A percentile compares a stretch with the other conserved stretches of the same genome.
phyloP scores from a whole-genome alignment of 2,888 invertebrate genomes.

The Meiosimyza platycephala region DNA sequence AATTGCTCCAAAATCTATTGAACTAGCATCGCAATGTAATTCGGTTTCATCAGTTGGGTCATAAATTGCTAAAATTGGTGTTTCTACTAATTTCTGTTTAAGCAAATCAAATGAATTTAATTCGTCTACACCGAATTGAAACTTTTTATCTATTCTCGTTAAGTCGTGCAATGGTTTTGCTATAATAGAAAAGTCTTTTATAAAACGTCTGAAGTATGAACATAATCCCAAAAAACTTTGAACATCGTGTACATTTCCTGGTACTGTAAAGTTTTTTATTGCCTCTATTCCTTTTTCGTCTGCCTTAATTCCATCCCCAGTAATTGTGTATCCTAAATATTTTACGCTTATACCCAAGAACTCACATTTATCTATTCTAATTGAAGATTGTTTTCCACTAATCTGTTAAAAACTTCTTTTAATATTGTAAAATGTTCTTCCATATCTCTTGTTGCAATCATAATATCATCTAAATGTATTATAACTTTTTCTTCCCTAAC shows the following conservation, averaged over 20 bases:
- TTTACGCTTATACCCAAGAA: conserved; percentile 42
- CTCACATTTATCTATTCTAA: conserved; percentile 7
- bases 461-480: conserved; percentile 50
- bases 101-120: conserved; percentile 37
- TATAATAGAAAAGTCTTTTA: conserved; percentile 39
- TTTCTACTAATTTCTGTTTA: conserved; percentile 39
- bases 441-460: conserved; percentile 41
- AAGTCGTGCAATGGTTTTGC: conserved; percentile 40
- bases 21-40: too few species aligned
- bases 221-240: conserved; percentile 40
- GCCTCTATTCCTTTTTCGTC: neutral
- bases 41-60: too few species aligned
- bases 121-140: conserved; percentile 38
- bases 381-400: conserved; percentile 21
- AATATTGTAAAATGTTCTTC: conserved; percentile 39
- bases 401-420: conserved; percentile 39
- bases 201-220: conserved; percentile 42
- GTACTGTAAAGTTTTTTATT: neutral
- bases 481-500: conserved; percentile 33
- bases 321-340: too few species aligned
- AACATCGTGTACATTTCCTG: conserved; percentile 22
- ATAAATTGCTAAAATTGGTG: too few species aligned
- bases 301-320: neutral
- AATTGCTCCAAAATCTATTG: too few species aligned
- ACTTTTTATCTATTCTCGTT: conserved; percentile 37